phyloP scores from a whole-genome alignment of 2,888 invertebrate genomes.

The Lycophotia porphyrea region DNA sequence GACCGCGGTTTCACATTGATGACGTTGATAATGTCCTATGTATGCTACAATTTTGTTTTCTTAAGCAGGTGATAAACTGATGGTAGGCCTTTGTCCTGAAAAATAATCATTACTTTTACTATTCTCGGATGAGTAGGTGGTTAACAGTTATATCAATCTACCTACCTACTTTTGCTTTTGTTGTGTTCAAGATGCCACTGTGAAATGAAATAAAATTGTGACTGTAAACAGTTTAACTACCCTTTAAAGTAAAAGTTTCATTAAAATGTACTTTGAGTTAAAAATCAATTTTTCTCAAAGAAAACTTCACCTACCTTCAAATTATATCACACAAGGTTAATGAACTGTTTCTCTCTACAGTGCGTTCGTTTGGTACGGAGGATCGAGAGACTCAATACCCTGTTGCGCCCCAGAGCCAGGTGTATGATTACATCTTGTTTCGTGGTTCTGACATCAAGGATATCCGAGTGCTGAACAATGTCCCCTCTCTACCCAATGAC shows the following conservation, averaged over 20 bases:
- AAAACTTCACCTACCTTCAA: conserved; percentile 31
- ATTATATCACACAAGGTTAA: conserved; percentile 6
- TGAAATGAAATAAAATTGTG: conserved; percentile 1
- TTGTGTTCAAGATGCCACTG: conserved; percentile 29
- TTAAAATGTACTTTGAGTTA: neutral
- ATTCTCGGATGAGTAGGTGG: conserved; percentile 2
- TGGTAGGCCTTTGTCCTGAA: conserved; percentile 15
- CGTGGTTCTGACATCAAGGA: conserved; percentile 99
- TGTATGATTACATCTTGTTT: conserved; percentile 99
- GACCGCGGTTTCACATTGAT: conserved; percentile 85
- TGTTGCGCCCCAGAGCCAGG: conserved; percentile 98
- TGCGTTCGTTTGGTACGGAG: conserved; percentile 99
- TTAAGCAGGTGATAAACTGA: conserved; percentile 30
- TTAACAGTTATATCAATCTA: conserved; percentile 35
- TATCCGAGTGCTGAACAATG: conserved; percentile 98
- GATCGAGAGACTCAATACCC: conserved; percentile 98
- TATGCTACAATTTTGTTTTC: conserved; percentile 43
- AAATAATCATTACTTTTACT: conserved; percentile 18
- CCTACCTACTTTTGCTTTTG: conserved; percentile 34
- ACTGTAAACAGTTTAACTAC: neutral
- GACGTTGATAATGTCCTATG: conserved; percentile 80
- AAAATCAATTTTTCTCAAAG: neutral
- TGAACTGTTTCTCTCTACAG: conserved; percentile 89
- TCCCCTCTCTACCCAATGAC: conserved; percentile 97
- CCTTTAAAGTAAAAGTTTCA: neutral